phyloP scores from a whole-genome alignment of 2,113 vertebrate species.

The Leptosomus discolor region DNA sequence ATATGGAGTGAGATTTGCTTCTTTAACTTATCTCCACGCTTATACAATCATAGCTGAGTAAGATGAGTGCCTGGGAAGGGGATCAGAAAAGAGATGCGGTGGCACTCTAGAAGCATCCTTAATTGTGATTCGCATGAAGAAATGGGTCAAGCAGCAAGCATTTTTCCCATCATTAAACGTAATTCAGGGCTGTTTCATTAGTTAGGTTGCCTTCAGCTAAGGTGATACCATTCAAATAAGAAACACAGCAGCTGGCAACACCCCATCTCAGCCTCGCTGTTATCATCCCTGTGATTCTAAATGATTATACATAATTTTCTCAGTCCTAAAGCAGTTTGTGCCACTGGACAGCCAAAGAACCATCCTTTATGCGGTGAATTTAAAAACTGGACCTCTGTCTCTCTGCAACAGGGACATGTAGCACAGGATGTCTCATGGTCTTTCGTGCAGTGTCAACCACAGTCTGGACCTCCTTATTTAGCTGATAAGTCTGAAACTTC shows the following conservation, averaged over 20 bases:
- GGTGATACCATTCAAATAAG: not conserved
- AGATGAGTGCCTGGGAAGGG: not conserved
- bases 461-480: not conserved
- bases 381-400: not conserved
- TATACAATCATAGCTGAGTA: not conserved
- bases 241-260: not conserved
- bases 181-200: not conserved
- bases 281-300: not conserved
- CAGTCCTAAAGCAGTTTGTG: not conserved
- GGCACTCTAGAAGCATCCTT: not conserved
- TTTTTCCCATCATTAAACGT: not conserved
- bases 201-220: not conserved
- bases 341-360: not conserved
- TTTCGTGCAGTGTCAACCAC: not conserved
- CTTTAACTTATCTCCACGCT: not conserved
- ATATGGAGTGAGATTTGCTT: not conserved
- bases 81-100: not conserved
- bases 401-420: not conserved
- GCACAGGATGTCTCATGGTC: not conserved
- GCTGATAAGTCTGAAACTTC: slow-evolving; percentile 27
- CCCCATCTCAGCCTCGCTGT: not conserved
- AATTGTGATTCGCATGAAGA: not conserved
- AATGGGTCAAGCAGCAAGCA: not conserved
- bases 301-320: not conserved
- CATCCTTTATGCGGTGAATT: not conserved